phyloP scores from a whole-genome alignment of 1,140 invertebrate species.

The Eufriesea mexicana region DNA sequence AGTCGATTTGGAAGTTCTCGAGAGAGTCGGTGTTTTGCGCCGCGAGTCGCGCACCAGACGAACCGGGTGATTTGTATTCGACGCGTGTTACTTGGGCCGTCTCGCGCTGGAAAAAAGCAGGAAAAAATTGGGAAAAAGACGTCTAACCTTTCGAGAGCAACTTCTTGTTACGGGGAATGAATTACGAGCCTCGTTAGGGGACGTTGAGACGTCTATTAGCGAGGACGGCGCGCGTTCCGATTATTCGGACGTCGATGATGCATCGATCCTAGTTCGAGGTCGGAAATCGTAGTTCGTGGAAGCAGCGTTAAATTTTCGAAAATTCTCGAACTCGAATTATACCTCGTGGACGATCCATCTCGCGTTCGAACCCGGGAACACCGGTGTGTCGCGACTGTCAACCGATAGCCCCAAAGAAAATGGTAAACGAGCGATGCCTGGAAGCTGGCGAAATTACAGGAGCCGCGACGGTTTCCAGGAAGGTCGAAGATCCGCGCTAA shows the following conservation, averaged over 20 bases:
- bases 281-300: no score
- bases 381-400: neutral
- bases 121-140: neutral
- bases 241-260: neutral
- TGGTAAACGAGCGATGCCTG: neutral
- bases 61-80: constrained; percentile 43
- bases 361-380: no score
- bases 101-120: neutral
- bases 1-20: constrained; percentile 40
- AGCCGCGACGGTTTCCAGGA: constrained; percentile 40
- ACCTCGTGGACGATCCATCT: no score
- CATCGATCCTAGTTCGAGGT: no score
- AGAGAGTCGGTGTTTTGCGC: constrained; percentile 12
- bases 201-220: constrained; percentile 16
- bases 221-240: neutral
- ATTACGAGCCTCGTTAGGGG: constrained; percentile 6
- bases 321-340: no score
- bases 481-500: constrained; percentile 54
- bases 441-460: neutral
- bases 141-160: constrained; percentile 34
- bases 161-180: constrained; percentile 44
- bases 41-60: neutral
- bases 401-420: neutral
- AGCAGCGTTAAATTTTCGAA: no score
- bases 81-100: constrained; percentile 31